Base-by-base conservation (phyloP, 2,113 vertebrate genomes). In the Peromyscus leucopus region DNA sequence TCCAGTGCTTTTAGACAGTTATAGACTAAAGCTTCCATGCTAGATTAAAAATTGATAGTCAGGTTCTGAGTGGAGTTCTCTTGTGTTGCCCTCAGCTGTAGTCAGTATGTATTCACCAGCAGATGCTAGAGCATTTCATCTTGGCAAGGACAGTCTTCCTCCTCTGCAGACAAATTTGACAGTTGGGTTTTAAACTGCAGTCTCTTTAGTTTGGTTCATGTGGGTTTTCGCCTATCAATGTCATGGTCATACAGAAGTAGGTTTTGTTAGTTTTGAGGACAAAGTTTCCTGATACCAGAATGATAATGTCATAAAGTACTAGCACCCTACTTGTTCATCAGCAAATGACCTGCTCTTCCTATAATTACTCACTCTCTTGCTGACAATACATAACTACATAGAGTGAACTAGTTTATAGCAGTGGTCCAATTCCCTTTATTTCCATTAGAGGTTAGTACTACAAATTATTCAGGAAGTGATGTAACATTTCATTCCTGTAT, bases 131-230 rank as follows among this genome's bases (percentile, higher is more conserved):
- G 3, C 61, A 39, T 92, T 97, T 92, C 10, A 65, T 83, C 36
- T 75, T 85, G 86, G 39, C 19, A 83, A 42, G 48, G 93, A 93
- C 93, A 89, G 65, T 57, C 93, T n/a, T 91, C 17, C 19, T 92
- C 6, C 12, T 39, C 55, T 61, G 87, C 7, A 71, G 36, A 71
- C 22, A 87, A 83, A 91, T 7, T 65, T 85, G 21, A 22, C n/a
- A 90, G 75, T 84, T 26, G 71, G 21, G 0, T 61, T 98, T 97
- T 95, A 95, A 95, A 79, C 0, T 39, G 15, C 91, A 63, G 55
- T 87, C 55, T 92, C 36, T 78, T 95, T n/a, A 92, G 36, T 71
- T 92, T 74, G 6, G 12, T 96, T 89, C 89, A 69, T 86, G 65
- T n/a, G 28, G 86, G 22, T 90, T 59, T 93, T 24, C 91, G 89